Base-by-base conservation (phyloP, 2,888 invertebrate genomes). In the Chironomus tentans region DNA sequence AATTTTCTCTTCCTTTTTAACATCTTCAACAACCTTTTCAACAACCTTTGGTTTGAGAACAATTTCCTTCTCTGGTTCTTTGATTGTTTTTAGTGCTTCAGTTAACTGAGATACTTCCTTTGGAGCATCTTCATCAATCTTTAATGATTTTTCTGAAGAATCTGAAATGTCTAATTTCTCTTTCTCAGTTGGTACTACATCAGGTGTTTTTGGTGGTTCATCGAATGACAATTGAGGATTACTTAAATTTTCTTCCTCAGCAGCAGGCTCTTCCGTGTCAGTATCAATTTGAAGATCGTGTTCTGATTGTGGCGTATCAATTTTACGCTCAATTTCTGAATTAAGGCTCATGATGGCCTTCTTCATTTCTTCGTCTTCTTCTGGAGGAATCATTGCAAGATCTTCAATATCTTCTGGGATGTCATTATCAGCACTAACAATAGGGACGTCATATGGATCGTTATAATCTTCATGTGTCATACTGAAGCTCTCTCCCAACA, bases 401-500 rank as follows among this genome's bases (percentile, higher is more conserved):
- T 87, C 86, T 78, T 87, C 87, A 78, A 83, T 87, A 0, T 82
- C 80, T 78, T 85, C 86, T 71, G 82, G 81, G 56, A 82, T 81
- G 76, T 84, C 80, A 21, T 82, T 83, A 78, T 87, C 87, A 15
- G 86, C 87, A 80, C 84, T 86, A 76, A 82, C 85, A 82, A 85
- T 84, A 71, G 84, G 82, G 80, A 87, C 87, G 80, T 87, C 87
- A 78, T 86, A 87, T 79, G 86, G 86, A 80, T 85, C 87, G 61
- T 85, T 85, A 82, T 89, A 90, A 76, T 86, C 85, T 15, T 80
- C 81, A 1, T 82, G 82, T 0, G 86, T 84, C 7, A 88, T 90
- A 1, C 92, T 91, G 81, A 95, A 94, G 79, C 94, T 93, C 83
- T 94, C 94, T 28, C 93, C 94, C 76, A 95, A 84, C 38, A 95